phyloP scores from a whole-genome alignment of 1,140 invertebrate species.

The Artemia franciscana region DNA sequence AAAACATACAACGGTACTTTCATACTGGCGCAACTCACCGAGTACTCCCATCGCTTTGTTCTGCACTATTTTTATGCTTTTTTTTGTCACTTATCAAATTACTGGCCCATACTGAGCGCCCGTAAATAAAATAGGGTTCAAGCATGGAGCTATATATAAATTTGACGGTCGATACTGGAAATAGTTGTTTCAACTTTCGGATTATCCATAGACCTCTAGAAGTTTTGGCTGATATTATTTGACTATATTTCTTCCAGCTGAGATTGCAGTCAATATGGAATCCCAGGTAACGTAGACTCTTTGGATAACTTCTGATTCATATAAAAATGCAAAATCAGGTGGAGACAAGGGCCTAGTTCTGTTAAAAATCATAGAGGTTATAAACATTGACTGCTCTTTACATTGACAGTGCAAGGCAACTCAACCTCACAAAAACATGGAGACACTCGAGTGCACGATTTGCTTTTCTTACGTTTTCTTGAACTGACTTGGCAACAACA shows the following conservation, averaged over 20 bases:
- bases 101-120: background rate
- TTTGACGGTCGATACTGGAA: background rate
- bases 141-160: background rate
- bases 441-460: background rate
- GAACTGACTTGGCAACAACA: background rate
- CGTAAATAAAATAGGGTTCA: background rate
- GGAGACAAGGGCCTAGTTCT: background rate
- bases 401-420: background rate
- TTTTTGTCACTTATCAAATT: background rate
- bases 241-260: background rate
- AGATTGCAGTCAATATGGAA: background rate
- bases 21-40: background rate
- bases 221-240: background rate
- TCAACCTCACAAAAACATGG: background rate
- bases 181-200: too few species aligned
- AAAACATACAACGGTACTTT: background rate
- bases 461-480: background rate
- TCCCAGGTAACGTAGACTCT: background rate
- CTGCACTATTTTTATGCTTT: background rate
- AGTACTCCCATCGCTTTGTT: background rate
- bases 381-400: too few species aligned
- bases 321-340: background rate
- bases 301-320: background rate
- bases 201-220: background rate
- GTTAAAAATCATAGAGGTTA: background rate